These are phyloP conservation scores for Montifringilla adamsi DNA, from an alignment of 2,113 vertebrate species.

Conservation along the genomic window DNA sequence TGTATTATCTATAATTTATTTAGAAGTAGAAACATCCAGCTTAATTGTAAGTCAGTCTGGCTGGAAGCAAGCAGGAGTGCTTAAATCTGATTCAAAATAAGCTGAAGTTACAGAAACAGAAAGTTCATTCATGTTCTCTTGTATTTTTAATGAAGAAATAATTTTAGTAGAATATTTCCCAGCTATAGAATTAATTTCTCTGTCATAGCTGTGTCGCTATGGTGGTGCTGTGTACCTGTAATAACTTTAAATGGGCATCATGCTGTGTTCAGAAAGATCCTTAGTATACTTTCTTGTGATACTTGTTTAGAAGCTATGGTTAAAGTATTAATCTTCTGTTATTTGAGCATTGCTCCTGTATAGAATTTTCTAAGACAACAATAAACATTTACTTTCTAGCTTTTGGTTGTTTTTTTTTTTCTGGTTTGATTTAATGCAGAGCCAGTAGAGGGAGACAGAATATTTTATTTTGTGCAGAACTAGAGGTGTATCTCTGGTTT, in stretches of 20 bases:
- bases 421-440: background rate
- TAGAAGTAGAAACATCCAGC: background rate
- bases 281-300: background rate
- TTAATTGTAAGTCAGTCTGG: background rate
- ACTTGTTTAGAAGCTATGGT: background rate
- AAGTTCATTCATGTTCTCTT: background rate
- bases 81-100: background rate
- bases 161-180: background rate
- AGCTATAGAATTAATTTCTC: background rate
- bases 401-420: background rate
- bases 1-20: background rate
- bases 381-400: background rate
- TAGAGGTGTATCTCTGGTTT: background rate
- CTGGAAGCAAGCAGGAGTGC: background rate
- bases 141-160: background rate
- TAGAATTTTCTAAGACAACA: background rate
- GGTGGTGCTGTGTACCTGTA: background rate
- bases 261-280: background rate
- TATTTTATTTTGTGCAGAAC: background rate
- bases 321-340: background rate
- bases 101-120: background rate
- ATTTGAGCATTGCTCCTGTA: background rate
- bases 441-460: conserved; percentile 52
- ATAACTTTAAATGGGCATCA: background rate
- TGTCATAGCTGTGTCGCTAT: background rate